phyloP scores from a whole-genome alignment of 2,113 vertebrate species.

The Bagarius yarrelli region DNA sequence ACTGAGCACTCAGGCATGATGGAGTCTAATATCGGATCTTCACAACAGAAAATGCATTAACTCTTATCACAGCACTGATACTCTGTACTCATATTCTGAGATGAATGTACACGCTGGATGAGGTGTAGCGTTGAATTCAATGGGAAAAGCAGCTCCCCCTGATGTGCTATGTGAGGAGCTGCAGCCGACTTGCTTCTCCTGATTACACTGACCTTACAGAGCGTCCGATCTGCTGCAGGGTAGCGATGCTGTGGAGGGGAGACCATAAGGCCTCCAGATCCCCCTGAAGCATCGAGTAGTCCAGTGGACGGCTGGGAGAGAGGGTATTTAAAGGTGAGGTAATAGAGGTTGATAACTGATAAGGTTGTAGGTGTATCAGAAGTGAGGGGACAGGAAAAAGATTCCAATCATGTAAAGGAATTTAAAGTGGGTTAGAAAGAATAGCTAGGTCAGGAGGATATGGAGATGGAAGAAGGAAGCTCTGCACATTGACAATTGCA shows the following conservation, averaged over 20 bases:
- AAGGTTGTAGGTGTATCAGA: neutral
- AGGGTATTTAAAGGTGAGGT: slow-evolving; percentile 11
- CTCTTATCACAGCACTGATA: slow-evolving; percentile 27
- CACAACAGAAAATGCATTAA: slow-evolving; percentile 10
- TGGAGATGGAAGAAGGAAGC: neutral
- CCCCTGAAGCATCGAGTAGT: slow-evolving; percentile 72
- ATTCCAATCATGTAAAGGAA: neutral
- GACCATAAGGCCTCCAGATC: slow-evolving; percentile 78
- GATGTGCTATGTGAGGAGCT: slow-evolving; percentile 44
- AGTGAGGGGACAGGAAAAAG: neutral
- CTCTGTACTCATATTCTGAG: slow-evolving; percentile 40
- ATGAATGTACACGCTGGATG: slow-evolving; percentile 30
- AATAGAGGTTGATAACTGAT: neutral
- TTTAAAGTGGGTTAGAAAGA: neutral
- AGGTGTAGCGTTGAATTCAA: slow-evolving; percentile 15
- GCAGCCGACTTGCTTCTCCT: slow-evolving; percentile 28
- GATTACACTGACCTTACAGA: slow-evolving; percentile 71
- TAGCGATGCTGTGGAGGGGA: slow-evolving; percentile 74
- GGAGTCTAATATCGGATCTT: neutral
- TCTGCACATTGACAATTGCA: neutral
- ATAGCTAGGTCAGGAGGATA: neutral
- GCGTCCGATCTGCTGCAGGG: slow-evolving; percentile 73
- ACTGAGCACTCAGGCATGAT: slow-evolving; percentile 16
- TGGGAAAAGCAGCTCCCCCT: slow-evolving; percentile 30
- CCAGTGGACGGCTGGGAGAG: slow-evolving; percentile 71